phyloP scores from a whole-genome alignment of 2,797 vertebrate species.

The Periparus ater region DNA sequence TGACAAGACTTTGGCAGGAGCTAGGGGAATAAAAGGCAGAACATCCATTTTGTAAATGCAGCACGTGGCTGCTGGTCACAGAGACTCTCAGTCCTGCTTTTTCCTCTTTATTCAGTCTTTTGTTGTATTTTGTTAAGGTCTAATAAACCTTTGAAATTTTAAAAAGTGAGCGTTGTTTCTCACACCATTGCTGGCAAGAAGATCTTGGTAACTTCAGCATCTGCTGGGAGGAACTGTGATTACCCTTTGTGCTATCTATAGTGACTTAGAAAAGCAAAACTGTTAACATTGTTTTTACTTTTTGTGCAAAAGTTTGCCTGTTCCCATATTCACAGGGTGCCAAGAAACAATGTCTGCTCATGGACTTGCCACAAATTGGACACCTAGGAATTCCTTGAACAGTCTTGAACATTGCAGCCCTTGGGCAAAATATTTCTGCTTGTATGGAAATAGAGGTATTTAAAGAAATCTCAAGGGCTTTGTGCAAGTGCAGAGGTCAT shows the following conservation, averaged over 20 bases:
- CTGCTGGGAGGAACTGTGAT: background rate
- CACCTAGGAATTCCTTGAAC: background rate
- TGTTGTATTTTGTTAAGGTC: too few relatives aligned
- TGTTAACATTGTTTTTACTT: background rate
- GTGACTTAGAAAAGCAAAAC: background rate
- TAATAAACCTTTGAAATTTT: too few relatives aligned
- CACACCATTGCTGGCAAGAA: background rate
- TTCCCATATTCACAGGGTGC: background rate
- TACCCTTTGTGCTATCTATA: background rate
- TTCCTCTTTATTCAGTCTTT: too few relatives aligned
- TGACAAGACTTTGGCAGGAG: too few relatives aligned
- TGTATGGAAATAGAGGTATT: background rate
- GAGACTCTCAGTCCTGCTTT: too few relatives aligned
- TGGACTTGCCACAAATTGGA: background rate
- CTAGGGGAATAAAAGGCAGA: too few relatives aligned
- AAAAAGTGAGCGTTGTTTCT: too few relatives aligned
- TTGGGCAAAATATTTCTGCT: background rate
- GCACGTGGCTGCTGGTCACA: too few relatives aligned
- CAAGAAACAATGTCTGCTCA: background rate
- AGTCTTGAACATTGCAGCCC: background rate
- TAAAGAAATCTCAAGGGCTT: background rate
- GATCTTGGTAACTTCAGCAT: background rate
- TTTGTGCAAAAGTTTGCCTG: background rate
- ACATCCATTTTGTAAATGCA: too few relatives aligned
- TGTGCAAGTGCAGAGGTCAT: background rate